Conservation (phyloP, 2,113 vertebrate species). For the Brachyhypopomus gauderio region DNA sequence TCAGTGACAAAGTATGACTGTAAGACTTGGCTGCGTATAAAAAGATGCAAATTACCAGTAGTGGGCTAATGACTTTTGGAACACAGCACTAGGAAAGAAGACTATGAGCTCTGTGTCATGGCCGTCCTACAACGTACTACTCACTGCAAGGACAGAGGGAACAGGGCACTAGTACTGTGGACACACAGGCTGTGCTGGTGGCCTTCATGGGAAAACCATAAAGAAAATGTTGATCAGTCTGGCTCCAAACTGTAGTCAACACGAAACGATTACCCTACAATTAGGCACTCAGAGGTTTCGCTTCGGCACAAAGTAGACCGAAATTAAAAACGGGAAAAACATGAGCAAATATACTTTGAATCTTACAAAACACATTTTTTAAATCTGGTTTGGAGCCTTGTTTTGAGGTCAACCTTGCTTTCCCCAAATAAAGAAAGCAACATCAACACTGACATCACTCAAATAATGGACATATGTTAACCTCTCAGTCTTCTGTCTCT, state of each 20-base stretch:
- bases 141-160: slow-evolving; percentile 1
- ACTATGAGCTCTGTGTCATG: background rate
- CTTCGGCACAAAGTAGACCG: slow-evolving; percentile 22
- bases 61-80: slow-evolving; percentile 3
- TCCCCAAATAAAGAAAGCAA: slow-evolving; percentile 4
- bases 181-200: background rate
- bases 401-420: slow-evolving; percentile 8
- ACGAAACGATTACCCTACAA: slow-evolving; percentile 31
- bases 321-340: slow-evolving; percentile 40
- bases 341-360: slow-evolving; percentile 15
- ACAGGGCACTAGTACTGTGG: background rate
- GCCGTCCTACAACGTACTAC: background rate
- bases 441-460: slow-evolving; percentile 21
- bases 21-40: slow-evolving; percentile 9
- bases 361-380: slow-evolving; percentile 1
- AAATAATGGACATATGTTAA: slow-evolving; percentile 33
- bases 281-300: slow-evolving; percentile 26
- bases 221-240: slow-evolving; percentile 2
- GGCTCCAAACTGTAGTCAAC: slow-evolving; percentile 23
- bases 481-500: background rate
- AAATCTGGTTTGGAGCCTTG: slow-evolving; percentile 29
- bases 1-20: background rate
- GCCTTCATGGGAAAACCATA: slow-evolving; percentile 19
- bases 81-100: background rate
- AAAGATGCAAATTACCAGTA: slow-evolving; percentile 13